Percentiles rank a stretch among this genome's conserved stretches.
Evolutionary conservation across 1,140 invertebrate genomes (phyloP).

Genomic region (Coboldia fuscipes): DNA sequence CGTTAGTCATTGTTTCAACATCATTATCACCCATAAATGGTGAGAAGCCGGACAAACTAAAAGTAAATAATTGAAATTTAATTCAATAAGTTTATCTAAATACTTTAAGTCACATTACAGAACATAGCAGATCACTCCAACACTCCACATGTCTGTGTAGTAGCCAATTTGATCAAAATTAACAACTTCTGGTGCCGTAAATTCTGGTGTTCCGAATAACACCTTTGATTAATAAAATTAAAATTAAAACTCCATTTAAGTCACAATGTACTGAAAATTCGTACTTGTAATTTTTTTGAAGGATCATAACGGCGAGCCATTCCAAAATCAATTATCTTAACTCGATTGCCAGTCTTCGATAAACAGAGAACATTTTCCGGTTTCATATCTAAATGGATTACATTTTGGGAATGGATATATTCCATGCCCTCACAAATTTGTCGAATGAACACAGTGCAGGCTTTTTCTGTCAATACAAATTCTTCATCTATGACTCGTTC

Average conservation of each 20-base stretch:
- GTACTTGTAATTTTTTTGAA: slow-evolving; percentile 59
- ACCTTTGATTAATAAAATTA: slow-evolving; percentile 22
- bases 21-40: slow-evolving; percentile 93
- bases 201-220: slow-evolving; percentile 86
- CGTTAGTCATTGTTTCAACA: slow-evolving; percentile 79
- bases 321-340: slow-evolving; percentile 96
- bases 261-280: slow-evolving; percentile 1
- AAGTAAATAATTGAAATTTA: slow-evolving; percentile 7
- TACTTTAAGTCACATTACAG: slow-evolving; percentile 41
- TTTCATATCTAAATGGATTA: slow-evolving; percentile 87
- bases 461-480: slow-evolving; percentile 80
- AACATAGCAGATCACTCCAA: slow-evolving; percentile 89
- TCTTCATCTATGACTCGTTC: slow-evolving; percentile 92
- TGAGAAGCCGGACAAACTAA: slow-evolving; percentile 76
- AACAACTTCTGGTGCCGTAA: slow-evolving; percentile 89
- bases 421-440: slow-evolving; percentile 90
- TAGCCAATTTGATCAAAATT: slow-evolving; percentile 86
- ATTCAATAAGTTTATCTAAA: not conserved
- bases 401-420: slow-evolving; percentile 79
- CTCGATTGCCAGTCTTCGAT: slow-evolving; percentile 74
- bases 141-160: slow-evolving; percentile 88
- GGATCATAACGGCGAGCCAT: slow-evolving; percentile 75
- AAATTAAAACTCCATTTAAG: too few relatives aligned
- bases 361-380: slow-evolving; percentile 47
- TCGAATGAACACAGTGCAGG: slow-evolving; percentile 80